Conservation (phyloP, 2,113 vertebrate species). For the Pyrgilauda ruficollis region DNA sequence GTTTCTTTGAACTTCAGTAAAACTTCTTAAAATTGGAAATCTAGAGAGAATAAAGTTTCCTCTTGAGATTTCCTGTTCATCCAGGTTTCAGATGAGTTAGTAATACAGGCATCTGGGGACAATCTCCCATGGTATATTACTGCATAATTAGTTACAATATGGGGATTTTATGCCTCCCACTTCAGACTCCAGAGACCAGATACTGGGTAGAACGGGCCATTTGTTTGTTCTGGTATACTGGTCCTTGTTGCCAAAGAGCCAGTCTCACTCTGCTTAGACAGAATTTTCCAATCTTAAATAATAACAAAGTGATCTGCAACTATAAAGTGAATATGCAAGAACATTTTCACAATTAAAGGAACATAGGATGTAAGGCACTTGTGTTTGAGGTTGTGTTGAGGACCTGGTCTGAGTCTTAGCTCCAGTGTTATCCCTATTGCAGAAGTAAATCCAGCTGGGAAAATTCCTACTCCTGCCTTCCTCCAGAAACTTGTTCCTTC, state of each 20-base stretch:
- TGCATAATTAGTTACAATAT: slow-evolving; percentile 57
- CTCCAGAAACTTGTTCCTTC: not conserved
- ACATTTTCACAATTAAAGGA: not conserved
- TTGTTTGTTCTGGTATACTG: slow-evolving; percentile 48
- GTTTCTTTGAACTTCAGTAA: not conserved
- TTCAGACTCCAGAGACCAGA: slow-evolving; percentile 45
- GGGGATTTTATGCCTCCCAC: slow-evolving; percentile 57
- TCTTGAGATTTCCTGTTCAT: slow-evolving; percentile 48
- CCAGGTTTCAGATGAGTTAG: slow-evolving; percentile 52
- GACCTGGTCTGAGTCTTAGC: not conserved
- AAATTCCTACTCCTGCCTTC: not conserved
- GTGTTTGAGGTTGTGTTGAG: not conserved
- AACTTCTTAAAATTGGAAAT: slow-evolving; percentile 27
- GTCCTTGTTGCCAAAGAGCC: not conserved
- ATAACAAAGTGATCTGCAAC: not conserved
- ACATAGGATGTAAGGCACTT: not conserved
- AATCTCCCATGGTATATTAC: slow-evolving; percentile 39
- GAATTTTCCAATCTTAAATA: not conserved
- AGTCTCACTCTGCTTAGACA: not conserved
- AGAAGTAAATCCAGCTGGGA: not conserved
- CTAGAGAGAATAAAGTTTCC: not conserved
- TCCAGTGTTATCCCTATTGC: not conserved
- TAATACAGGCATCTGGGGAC: slow-evolving; percentile 46
- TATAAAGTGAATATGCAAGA: not conserved
- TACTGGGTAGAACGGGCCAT: not conserved